phyloP scores from a whole-genome alignment of 1,140 invertebrate genomes.

The Zaprionus nigranus region DNA sequence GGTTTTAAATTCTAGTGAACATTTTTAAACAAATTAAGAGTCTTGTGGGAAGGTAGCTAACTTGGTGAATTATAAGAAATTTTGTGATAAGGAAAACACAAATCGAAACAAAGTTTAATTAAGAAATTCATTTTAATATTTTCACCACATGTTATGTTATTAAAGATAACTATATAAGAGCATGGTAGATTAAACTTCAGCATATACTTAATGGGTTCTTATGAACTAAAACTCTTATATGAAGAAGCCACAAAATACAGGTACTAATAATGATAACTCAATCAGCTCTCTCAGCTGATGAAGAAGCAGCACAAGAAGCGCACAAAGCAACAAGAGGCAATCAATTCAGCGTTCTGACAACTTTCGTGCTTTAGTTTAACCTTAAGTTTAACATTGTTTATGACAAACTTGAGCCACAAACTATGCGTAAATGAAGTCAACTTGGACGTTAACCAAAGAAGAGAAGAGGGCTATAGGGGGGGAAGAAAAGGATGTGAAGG shows the following conservation, averaged over 20 bases:
- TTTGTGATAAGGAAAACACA: not conserved
- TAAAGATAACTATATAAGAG: too few relatives aligned
- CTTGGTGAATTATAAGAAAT: not conserved
- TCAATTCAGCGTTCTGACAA: slow-evolving; percentile 62
- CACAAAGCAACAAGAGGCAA: slow-evolving; percentile 52
- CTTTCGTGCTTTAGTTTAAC: slow-evolving; percentile 71
- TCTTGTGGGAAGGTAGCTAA: not conserved
- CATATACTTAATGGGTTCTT: too few relatives aligned
- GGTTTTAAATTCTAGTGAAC: not conserved
- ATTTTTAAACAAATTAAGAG: not conserved
- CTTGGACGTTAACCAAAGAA: slow-evolving; percentile 53
- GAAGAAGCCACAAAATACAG: not conserved
- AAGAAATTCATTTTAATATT: not conserved
- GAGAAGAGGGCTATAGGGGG: not conserved
- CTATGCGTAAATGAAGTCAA: slow-evolving; percentile 78
- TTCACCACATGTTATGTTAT: too few relatives aligned
- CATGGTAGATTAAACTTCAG: too few relatives aligned
- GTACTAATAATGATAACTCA: slow-evolving; percentile 27
- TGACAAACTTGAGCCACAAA: slow-evolving; percentile 78
- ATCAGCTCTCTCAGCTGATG: slow-evolving; percentile 1
- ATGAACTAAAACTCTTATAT: not conserved
- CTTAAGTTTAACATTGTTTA: slow-evolving; percentile 78
- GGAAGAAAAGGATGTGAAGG: not conserved
- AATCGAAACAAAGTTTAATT: not conserved
- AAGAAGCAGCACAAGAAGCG: not conserved